Conservation (phyloP, 2,797 vertebrate species). For the Enteromius mattozi region DNA sequence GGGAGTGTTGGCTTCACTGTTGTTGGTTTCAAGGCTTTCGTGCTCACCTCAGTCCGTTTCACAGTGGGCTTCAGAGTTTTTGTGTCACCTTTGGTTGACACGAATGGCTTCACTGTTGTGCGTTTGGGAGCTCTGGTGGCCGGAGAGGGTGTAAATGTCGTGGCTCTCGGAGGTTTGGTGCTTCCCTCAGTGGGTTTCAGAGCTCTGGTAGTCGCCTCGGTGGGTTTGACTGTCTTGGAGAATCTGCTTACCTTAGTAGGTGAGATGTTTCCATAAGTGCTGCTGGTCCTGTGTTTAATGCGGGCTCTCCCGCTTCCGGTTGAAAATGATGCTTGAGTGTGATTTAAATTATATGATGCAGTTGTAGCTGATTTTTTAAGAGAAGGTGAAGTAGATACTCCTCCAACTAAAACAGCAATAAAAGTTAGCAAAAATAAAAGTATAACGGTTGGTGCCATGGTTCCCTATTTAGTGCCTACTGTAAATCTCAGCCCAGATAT, state of each 20-base stretch:
- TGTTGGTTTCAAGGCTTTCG: not conserved
- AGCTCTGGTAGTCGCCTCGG: not conserved
- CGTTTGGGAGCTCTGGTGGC: not conserved
- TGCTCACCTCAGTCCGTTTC: conserved; percentile 1
- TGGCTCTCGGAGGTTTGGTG: not conserved
- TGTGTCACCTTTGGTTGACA: not conserved
- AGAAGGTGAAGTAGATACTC: not conserved
- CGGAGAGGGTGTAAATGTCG: conserved; percentile 1
- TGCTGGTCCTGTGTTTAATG: not conserved
- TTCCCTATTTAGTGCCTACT: not conserved
- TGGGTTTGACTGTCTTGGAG: conserved; percentile 37
- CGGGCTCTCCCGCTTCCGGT: not conserved
- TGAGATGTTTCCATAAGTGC: not conserved
- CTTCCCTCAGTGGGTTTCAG: not conserved
- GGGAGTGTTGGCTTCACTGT: conserved; percentile 42
- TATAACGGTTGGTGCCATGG: conserved; percentile 39
- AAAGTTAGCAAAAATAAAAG: conserved; percentile 12
- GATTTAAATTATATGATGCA: not conserved
- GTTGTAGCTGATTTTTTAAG: conserved; percentile 4
- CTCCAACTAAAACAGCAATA: conserved; percentile 19
- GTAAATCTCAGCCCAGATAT: not conserved
- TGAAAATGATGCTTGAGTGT: conserved; percentile 5
- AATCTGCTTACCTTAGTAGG: conserved; percentile 17
- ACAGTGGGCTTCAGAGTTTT: not conserved
- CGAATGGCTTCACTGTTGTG: not conserved